phyloP scores from a whole-genome alignment of 2,888 invertebrate genomes.

The Scaptomyza cyrtandrae region DNA sequence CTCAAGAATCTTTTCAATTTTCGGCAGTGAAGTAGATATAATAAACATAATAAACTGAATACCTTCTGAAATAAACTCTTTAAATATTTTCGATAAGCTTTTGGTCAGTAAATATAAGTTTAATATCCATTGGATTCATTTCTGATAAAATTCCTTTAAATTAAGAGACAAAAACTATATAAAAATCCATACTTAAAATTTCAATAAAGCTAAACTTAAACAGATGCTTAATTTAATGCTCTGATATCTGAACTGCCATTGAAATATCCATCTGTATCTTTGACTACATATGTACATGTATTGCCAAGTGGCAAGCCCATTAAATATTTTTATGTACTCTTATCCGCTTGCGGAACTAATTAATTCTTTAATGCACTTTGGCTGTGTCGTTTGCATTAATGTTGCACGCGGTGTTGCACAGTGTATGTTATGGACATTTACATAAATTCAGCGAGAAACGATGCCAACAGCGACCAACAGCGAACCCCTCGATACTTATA shows the following conservation, averaged over 20 bases:
- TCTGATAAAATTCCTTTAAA: too few species aligned
- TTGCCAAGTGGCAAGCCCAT: not conserved
- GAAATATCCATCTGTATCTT: not conserved
- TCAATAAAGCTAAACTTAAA: not conserved
- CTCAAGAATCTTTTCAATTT: too few species aligned
- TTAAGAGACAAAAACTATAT: too few species aligned
- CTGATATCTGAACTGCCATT: not conserved
- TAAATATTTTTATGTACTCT: constrained; percentile 14
- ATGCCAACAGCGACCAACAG: constrained; percentile 12
- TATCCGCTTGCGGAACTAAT: constrained; percentile 52
- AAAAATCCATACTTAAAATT: too few species aligned
- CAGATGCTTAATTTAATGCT: not conserved
- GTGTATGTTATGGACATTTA: constrained; percentile 45
- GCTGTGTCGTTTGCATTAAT: constrained; percentile 55
- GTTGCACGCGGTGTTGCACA: constrained; percentile 16
- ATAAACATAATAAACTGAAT: too few species aligned
- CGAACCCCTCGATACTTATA: constrained; percentile 22
- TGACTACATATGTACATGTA: constrained; percentile 4
- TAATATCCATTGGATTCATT: too few species aligned
- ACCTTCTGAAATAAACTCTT: too few species aligned
- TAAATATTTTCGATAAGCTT: too few species aligned
- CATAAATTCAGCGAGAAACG: constrained; percentile 53
- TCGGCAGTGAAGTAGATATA: too few species aligned
- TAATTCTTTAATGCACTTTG: constrained; percentile 76
- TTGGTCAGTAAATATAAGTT: too few species aligned